Conservation (phyloP, 2,888 invertebrate species). For the Protula sp. region DNA sequence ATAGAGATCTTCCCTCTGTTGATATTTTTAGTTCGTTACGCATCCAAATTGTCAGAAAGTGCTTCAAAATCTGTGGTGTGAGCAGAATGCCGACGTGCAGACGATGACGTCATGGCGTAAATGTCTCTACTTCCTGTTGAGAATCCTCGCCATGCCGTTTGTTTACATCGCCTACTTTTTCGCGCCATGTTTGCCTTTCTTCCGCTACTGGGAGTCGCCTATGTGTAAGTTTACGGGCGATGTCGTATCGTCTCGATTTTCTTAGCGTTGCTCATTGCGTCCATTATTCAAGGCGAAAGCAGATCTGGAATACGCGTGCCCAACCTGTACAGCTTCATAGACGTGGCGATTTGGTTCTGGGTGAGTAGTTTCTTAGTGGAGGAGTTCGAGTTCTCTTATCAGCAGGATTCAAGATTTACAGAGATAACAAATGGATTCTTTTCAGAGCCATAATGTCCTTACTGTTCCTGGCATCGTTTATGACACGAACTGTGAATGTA, state of each 20-base stretch:
- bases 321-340: constrained; percentile 5
- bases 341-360: constrained; percentile 6
- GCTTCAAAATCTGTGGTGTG: constrained; percentile 12
- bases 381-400: constrained; percentile 1
- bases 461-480: constrained; percentile 9
- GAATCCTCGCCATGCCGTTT: constrained; percentile 9
- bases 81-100: constrained; percentile 10
- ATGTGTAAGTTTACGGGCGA: constrained; percentile 13
- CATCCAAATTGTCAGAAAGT: constrained; percentile 14
- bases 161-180: constrained; percentile 11
- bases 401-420: constrained; percentile 6
- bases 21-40: constrained; percentile 10
- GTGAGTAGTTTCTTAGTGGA: constrained; percentile 6
- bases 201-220: constrained; percentile 5
- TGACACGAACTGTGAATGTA: constrained; percentile 1
- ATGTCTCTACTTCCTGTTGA: constrained; percentile 9
- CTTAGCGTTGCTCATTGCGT: constrained; percentile 4
- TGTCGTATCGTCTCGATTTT: constrained; percentile 7
- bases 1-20: too few relatives aligned
- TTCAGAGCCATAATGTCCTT: constrained; percentile 6
- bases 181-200: constrained; percentile 3
- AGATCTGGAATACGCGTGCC: constrained; percentile 2
- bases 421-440: constrained; percentile 10
- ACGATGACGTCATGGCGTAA: constrained; percentile 1
- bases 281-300: constrained; percentile 1